These are phyloP conservation scores for Medauroidea extradentata DNA, from an alignment of 1,140 invertebrate genomes.

Conservation along the genomic window DNA sequence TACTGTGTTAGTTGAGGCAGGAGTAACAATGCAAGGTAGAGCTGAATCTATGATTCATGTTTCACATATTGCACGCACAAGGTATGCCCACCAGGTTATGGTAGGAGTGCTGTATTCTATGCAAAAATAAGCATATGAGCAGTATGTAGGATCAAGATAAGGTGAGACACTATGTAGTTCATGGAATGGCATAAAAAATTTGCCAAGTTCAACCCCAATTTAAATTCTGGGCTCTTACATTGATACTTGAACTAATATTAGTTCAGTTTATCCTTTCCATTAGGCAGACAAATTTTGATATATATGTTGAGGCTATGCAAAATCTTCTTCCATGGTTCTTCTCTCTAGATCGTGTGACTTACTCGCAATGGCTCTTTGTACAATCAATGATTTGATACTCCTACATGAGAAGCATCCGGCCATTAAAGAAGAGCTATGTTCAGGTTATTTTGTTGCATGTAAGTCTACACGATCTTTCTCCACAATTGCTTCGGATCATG, in stretches of 20 bases:
- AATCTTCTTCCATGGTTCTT: slow-evolving; percentile 2
- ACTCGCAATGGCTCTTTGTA: slow-evolving; percentile 1
- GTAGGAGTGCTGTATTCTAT: neutral
- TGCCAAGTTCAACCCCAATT: too few relatives aligned
- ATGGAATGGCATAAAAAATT: too few relatives aligned
- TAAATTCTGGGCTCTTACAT: too few relatives aligned
- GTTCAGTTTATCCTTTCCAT: too few relatives aligned
- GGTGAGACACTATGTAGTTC: too few relatives aligned
- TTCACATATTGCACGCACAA: neutral
- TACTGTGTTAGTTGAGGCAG: too few relatives aligned
- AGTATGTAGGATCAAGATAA: neutral
- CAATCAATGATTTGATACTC: neutral
- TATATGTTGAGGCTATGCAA: neutral
- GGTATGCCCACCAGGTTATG: neutral
- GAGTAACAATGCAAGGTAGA: too few relatives aligned
- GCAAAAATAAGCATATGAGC: neutral
- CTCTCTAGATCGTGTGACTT: slow-evolving; percentile 8
- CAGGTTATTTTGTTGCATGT: slow-evolving; percentile 11
- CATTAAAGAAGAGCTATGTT: neutral
- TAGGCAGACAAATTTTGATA: neutral
- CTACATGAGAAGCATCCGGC: neutral
- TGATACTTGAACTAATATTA: too few relatives aligned
- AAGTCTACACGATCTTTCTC: slow-evolving; percentile 18
- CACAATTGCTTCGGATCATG: slow-evolving; percentile 20
- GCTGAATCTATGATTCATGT: too few relatives aligned